phyloP scores from a whole-genome alignment of 1,140 invertebrate genomes.

The Phortica variegata region DNA sequence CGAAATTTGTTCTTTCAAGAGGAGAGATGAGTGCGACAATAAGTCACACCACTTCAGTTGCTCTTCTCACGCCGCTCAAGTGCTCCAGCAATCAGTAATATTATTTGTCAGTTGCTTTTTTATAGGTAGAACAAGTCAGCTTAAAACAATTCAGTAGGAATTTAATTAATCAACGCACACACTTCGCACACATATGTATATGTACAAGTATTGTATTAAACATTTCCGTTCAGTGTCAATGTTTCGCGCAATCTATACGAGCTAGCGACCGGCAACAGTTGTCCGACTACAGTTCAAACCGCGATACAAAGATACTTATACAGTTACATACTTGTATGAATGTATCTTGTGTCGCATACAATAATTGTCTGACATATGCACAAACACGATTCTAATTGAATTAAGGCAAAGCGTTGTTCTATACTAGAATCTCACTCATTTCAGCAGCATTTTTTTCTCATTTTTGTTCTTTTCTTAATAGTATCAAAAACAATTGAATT shows the following conservation, averaged over 20 bases:
- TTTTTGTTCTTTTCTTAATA: slow-evolving; percentile 21
- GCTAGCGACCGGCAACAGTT: slow-evolving; percentile 17
- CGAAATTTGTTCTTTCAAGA: too few relatives aligned
- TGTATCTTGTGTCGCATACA: slow-evolving; percentile 13
- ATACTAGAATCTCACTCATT: slow-evolving; percentile 45
- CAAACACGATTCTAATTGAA: slow-evolving; percentile 48
- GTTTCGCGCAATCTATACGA: slow-evolving; percentile 50
- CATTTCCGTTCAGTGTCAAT: slow-evolving; percentile 58
- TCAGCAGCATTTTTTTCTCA: neutral
- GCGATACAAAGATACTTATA: neutral
- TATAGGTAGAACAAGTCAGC: too few relatives aligned
- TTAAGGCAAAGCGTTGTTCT: slow-evolving; percentile 51
- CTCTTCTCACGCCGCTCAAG: too few relatives aligned
- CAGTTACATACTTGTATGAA: slow-evolving; percentile 7
- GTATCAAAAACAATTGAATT: slow-evolving; percentile 54
- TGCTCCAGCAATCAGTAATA: too few relatives aligned
- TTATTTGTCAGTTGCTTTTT: too few relatives aligned
- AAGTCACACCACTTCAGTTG: too few relatives aligned
- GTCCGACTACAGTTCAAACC: slow-evolving; percentile 17
- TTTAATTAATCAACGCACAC: too few relatives aligned
- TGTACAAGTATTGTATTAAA: too few relatives aligned
- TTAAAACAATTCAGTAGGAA: too few relatives aligned
- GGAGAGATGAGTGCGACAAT: too few relatives aligned
- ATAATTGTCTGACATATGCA: slow-evolving; percentile 5
- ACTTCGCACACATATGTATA: too few relatives aligned